phyloP scores from a whole-genome alignment of 2,888 invertebrate species.

The Disparrhopalites patrizii region DNA sequence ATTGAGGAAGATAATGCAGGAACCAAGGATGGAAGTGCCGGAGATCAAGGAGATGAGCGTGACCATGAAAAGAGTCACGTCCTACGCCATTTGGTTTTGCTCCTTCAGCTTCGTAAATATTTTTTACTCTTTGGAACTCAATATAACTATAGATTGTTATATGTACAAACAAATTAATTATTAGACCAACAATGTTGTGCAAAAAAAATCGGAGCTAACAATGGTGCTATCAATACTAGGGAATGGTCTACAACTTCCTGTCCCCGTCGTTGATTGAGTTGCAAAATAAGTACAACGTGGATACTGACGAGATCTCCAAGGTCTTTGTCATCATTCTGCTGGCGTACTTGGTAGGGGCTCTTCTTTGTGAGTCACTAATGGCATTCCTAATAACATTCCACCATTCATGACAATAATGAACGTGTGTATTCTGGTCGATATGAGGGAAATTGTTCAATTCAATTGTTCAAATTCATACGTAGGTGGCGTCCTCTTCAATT shows the following conservation, averaged over 20 bases:
- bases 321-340: slow-evolving; percentile 34
- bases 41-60: slow-evolving; percentile 1
- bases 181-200: too few species aligned
- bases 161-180: too few species aligned
- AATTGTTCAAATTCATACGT: neutral
- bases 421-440: neutral
- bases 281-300: slow-evolving; percentile 33
- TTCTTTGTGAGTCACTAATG: slow-evolving; percentile 29
- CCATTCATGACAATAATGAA: neutral
- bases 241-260: slow-evolving; percentile 33
- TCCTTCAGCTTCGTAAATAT: slow-evolving; percentile 28
- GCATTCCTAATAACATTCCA: neutral
- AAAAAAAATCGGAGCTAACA: neutral
- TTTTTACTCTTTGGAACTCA: neutral
- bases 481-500: slow-evolving; percentile 34
- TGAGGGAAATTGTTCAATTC: neutral
- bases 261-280: slow-evolving; percentile 36
- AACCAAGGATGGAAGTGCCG: neutral
- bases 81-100: slow-evolving; percentile 29
- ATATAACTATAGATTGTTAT: too few species aligned
- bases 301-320: slow-evolving; percentile 32
- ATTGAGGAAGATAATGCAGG: neutral
- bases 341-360: slow-evolving; percentile 31
- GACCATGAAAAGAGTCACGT: slow-evolving; percentile 25
- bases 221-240: slow-evolving; percentile 21